Evolutionary conservation across 2,113 vertebrate genomes (phyloP).

Genomic region (Callaeas wilsoni): DNA sequence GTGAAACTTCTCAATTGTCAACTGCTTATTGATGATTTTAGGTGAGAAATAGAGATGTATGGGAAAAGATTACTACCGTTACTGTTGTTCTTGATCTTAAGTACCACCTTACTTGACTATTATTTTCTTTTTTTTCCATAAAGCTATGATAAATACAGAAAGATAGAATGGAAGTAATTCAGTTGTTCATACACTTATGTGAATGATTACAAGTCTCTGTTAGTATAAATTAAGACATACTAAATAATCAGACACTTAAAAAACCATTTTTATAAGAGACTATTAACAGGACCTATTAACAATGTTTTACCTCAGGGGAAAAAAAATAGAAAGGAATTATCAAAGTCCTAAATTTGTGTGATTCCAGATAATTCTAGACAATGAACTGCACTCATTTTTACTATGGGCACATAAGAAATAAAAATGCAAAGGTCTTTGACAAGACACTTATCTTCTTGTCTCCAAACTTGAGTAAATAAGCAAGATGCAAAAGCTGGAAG

Average conservation of each 20-base stretch:
- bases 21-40: not conserved
- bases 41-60: not conserved
- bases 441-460: not conserved
- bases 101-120: fast-evolving
- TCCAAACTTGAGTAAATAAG: not conserved
- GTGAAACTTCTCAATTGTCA: not conserved
- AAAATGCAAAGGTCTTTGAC: not conserved
- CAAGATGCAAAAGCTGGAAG: not conserved
- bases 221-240: not conserved
- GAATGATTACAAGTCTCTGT: not conserved
- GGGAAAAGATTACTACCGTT: not conserved
- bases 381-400: not conserved
- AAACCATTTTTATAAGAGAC: not conserved
- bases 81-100: not conserved
- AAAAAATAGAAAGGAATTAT: not conserved
- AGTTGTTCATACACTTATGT: not conserved
- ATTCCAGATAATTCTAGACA: not conserved
- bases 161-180: not conserved
- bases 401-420: not conserved
- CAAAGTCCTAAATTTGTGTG: not conserved
- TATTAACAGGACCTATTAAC: not conserved
- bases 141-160: not conserved
- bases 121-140: not conserved
- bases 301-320: fast-evolving
- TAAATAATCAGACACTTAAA: not conserved